Evolutionary conservation across 2,797 vertebrate genomes (phyloP), one percentile per base, ranked within the genome.

Genomic region (Gephyroberyx darwinii): DNA sequence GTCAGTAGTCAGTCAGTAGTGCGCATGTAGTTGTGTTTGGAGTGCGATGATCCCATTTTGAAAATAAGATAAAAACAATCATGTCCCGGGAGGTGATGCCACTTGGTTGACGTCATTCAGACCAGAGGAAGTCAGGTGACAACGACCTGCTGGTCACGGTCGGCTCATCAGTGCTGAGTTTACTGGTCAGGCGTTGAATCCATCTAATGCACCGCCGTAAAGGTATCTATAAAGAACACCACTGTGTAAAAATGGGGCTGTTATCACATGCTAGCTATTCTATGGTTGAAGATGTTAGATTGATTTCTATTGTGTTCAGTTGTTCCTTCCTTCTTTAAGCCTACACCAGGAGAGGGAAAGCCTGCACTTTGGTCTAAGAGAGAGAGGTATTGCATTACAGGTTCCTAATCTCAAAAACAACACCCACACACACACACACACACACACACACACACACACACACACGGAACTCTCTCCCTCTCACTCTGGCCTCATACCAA

Each of bases 361-460:
- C 14, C 54, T 85, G 78, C 37, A 75, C 84, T 90, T 90, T 90
- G 81, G 31, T 82, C 75, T 68, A 26, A 26, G 6, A 13, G 67
- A 64, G 50, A 71, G 51, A 66, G 75, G 74, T 79, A 53, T 81
- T 77, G 31, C 73, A 58, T 73, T 66, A 83, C 71, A 75, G 50
- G 43, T 65, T 41, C 35, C 62, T 91, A 90, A 90, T 91, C 88
- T 81, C 66, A 53, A 66, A 60, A 87, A 86, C 53, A 62, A 74
- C 77, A 60, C 72, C 51, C 59, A 35, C 57, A 60, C 37, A 65
- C 65, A 53, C 58, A 30, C 60, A 63, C 33, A 65, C 65, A 74
- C 77, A 61, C 71, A 53, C 60, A 63, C 33, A 65, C 65, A 74
- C 77, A 61, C 71, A 53, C 58, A 33, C 59, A 60, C 35, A 65